Evolutionary conservation across 2,797 vertebrate genomes (phyloP).

Genomic region (Caiman crocodilus): DNA sequence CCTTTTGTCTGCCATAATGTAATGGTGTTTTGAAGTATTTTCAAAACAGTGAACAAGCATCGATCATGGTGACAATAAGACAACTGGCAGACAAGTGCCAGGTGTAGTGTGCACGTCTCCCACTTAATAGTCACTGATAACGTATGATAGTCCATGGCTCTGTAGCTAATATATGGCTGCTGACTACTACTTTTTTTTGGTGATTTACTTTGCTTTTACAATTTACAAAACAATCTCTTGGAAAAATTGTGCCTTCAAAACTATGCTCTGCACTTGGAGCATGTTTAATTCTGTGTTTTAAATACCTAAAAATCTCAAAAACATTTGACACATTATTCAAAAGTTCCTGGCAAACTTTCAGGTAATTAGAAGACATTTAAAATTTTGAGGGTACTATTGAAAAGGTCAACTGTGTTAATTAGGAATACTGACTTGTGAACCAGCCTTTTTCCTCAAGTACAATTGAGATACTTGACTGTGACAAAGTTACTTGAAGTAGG

Average conservation of each 20-base stretch:
- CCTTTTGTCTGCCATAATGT: neutral
- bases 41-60: neutral
- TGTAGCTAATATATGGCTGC: neutral
- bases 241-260: neutral
- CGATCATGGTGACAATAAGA: neutral
- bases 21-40: slow-evolving; percentile 1
- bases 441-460: slow-evolving; percentile 24
- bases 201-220: neutral
- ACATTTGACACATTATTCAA: slow-evolving; percentile 11
- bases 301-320: neutral
- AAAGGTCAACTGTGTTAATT: neutral
- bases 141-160: neutral
- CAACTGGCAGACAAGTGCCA: neutral
- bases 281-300: neutral
- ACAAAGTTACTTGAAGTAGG: neutral
- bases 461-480: neutral
- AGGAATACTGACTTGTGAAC: neutral
- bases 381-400: neutral
- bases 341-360: slow-evolving; percentile 6
- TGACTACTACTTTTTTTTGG: neutral
- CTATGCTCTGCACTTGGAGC: neutral
- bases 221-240: slow-evolving; percentile 5
- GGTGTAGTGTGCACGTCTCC: neutral
- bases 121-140: neutral
- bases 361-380: neutral